Evolutionary conservation across 1,140 invertebrate species (phyloP), one percentile per base, ranked within the genome.

Genomic region (Drosophila ficusphila): DNA sequence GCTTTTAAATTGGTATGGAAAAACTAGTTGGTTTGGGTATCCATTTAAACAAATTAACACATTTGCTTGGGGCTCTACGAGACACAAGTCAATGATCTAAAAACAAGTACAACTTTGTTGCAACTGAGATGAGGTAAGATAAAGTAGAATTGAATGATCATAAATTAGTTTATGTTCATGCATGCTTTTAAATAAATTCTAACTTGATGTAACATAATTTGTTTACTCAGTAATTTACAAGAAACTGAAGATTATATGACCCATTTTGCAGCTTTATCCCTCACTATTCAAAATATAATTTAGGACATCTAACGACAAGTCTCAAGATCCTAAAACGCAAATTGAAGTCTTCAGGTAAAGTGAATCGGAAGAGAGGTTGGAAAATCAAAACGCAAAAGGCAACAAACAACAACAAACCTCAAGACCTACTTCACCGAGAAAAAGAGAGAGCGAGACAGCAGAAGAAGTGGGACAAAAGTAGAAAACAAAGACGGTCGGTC

Each of bases 311-410:
- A 72, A 74, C 49, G 73, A 64, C 78, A 52, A 64, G 64, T 56
- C 27, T 23, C 34, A 6, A 47, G 52, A 77, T 82, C 79, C 79
- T 83, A 58, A 38, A 39, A 18, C 57, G 51, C 39, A 44, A 57
- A 54, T 51, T 44, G 11, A 36, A 36, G 12, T 19, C 42, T 12
- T 48, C 11, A 19, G 7, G 11, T 42, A 6, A 51, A 33, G 23
- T 75, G 36, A 56, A 83, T 75, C 78, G 72, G 81, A 73, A 73
- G 62, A 64, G 53, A 57, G 56, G 67, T 23, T 73, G 73, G 67
- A 68, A 82, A 81, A 68, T 58, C 54, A 36, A 52, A 72, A 54
- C 39, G 31, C 41, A 27, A 18, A 12, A 44, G 54, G 38, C 54
- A 27, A 46, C 18, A 27, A 49, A 27, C 58, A 67, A 38, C 14